Percentiles rank a stretch among this genome's conserved stretches.
Conservation (phyloP, 2,797 vertebrate genomes). For the Adrianichthys oophorus region DNA sequence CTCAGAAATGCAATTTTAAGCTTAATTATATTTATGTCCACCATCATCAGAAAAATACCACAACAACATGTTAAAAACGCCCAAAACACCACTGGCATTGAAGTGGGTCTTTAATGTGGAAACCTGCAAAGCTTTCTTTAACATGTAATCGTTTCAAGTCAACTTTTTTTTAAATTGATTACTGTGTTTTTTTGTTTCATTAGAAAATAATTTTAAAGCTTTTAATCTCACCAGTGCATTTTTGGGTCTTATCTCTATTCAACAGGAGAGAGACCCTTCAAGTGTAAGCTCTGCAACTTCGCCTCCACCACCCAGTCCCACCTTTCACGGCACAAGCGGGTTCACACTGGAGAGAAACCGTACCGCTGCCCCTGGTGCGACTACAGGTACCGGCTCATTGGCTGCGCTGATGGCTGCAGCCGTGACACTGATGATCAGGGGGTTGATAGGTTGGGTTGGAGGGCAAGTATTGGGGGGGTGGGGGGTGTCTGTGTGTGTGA, state of each 20-base stretch:
- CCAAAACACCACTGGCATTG: neutral
- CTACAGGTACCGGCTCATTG: constrained; percentile 90
- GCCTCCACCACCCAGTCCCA: constrained; percentile 98
- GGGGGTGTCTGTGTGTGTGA: constrained; percentile 7
- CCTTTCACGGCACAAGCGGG: constrained; percentile 93
- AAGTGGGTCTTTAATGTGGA: neutral
- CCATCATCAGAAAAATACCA: too few relatives aligned
- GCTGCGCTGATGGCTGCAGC: constrained; percentile 52
- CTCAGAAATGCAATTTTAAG: too few relatives aligned
- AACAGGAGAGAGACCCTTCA: constrained; percentile 96
- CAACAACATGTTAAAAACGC: too few relatives aligned
- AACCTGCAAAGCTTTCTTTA: too few relatives aligned
- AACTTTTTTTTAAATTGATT: too few relatives aligned
- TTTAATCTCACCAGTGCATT: constrained; percentile 5
- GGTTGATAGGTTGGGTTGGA: constrained; percentile 56
- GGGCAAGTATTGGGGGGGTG: constrained; percentile 5
- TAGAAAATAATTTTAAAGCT: too few relatives aligned
- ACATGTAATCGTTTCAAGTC: too few relatives aligned
- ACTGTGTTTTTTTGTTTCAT: too few relatives aligned
- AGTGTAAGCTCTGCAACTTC: constrained; percentile 95
- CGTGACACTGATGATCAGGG: constrained; percentile 57
- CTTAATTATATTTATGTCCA: too few relatives aligned
- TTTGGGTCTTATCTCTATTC: constrained; percentile 30
- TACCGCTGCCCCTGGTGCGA: constrained; percentile 99
- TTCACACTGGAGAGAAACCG: constrained; percentile 98